Percentiles rank a stretch among this genome's conserved stretches.
Evolutionary conservation across 2,113 vertebrate genomes (phyloP).

Genomic region (Pogona vitticeps): DNA sequence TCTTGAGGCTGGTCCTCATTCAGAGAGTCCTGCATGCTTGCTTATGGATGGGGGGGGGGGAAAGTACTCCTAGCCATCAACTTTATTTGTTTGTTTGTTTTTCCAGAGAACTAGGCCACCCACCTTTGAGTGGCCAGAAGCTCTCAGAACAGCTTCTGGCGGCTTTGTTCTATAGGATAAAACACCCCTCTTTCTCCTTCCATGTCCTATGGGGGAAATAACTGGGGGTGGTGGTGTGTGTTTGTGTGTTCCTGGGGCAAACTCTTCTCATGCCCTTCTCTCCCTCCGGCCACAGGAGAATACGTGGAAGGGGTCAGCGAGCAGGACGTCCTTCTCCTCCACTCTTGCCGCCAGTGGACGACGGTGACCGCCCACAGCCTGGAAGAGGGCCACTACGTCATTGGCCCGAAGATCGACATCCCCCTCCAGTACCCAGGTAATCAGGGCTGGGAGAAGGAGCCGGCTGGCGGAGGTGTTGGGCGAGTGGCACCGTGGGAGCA

Average conservation of each 20-base stretch:
- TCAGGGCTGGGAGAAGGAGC: not conserved
- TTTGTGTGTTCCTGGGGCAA: no score
- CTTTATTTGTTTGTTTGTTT: not conserved
- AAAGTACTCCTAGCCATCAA: not conserved
- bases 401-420: constrained; percentile 97
- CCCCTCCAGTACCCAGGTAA: constrained; percentile 96
- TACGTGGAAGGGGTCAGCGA: constrained; percentile 91
- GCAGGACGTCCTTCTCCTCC: constrained; percentile 91
- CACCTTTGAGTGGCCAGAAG: not conserved
- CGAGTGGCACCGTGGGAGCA: no score
- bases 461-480: not conserved
- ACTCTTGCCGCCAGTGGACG: constrained; percentile 97
- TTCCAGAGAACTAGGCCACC: no score
- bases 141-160: not conserved
- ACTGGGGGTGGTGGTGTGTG: no score
- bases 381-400: constrained; percentile 96
- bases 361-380: constrained; percentile 95
- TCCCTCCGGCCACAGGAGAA: constrained; percentile 78
- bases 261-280: not conserved
- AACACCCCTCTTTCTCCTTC: no score
- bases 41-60: not conserved
- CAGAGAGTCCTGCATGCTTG: no score
- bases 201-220: no score
- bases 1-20: not conserved
- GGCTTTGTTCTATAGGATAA: not conserved